Percentiles rank a stretch among this genome's conserved stretches.
Conservation (phyloP, 1,140 invertebrate genomes). For the Akabosia matsudoensis region DNA sequence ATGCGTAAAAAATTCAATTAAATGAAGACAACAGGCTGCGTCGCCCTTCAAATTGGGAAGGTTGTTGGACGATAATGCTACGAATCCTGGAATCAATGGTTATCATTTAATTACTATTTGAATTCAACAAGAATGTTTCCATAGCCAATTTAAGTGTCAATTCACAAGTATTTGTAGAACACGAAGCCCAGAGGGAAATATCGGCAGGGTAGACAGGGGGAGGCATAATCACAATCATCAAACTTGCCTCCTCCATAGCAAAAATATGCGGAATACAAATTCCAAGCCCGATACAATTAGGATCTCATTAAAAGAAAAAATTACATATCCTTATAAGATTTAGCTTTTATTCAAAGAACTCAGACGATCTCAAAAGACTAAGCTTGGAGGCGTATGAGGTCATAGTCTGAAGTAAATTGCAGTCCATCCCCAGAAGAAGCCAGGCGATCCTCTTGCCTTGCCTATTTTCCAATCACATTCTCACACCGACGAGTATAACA, state of each 20-base stretch:
- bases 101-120: background rate
- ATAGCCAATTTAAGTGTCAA: background rate
- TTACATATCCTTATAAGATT: too few relatives aligned
- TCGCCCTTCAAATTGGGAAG: background rate
- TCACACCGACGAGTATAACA: constrained; percentile 65
- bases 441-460: constrained; percentile 67
- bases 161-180: background rate
- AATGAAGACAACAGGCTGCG: background rate
- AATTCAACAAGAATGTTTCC: background rate
- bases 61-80: background rate
- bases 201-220: too few relatives aligned
- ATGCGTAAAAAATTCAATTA: constrained; percentile 87
- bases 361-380: constrained; percentile 77
- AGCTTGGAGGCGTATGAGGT: constrained; percentile 75
- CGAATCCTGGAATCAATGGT: background rate
- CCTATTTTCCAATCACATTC: constrained; percentile 74
- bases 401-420: constrained; percentile 75
- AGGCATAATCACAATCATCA: too few relatives aligned
- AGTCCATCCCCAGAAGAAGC: constrained; percentile 76
- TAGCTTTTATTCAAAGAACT: constrained; percentile 50
- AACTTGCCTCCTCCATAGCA: background rate
- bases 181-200: background rate
- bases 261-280: too few relatives aligned
- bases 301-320: too few relatives aligned
- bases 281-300: too few relatives aligned